Base-by-base conservation (phyloP, 2,888 invertebrate genomes). In the Cecidostiba fungosa region DNA sequence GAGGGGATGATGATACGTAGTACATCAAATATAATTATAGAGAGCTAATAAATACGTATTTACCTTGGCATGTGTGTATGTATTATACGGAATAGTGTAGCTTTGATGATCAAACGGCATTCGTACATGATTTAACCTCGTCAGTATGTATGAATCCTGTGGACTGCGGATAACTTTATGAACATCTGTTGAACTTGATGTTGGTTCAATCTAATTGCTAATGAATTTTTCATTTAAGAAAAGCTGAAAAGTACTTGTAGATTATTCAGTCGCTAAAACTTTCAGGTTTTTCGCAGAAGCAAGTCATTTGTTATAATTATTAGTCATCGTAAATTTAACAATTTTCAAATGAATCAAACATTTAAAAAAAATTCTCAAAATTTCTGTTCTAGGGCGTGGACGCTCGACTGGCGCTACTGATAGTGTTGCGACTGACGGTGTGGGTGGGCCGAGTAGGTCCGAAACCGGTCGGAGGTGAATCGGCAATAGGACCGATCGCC, bases 401-500 rank as follows among this genome's bases (percentile, higher is more conserved):
- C 69, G 36, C 74, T 76, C 80, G 83, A 0, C 54, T 87, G 23
- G 90, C 89, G 88, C 91, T 90, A 87, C 89, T 92, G 89, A 89
- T 92, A 87, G 88, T 92, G 89, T 88, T 92, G 88, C 90, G 87
- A 59, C 83, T 89, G 73, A 86, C 91, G 85, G 90, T 89, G 87
- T 92, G 92, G 91, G 90, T 92, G 47, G 92, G 89, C 23, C 90
- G 89, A 85, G 91, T 91, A 82, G 92, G 95, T 94, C 1, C 90
- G 29, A 89, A 90, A 85, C 89, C 90, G 70, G 91, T 91, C 74
- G 91, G 90, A 86, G 92, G 92, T 59, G 93, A 93, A 82, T 66
- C 82, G 16, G 59, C 32, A 1, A 90, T 89, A n/a, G 92, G 95
- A 94, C 0, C 90, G 23, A 94, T 95, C 0, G 94, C 95, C 0